These are phyloP conservation scores for Oxytorus armatus DNA, from an alignment of 2,888 invertebrate species.

Conservation along the genomic window DNA sequence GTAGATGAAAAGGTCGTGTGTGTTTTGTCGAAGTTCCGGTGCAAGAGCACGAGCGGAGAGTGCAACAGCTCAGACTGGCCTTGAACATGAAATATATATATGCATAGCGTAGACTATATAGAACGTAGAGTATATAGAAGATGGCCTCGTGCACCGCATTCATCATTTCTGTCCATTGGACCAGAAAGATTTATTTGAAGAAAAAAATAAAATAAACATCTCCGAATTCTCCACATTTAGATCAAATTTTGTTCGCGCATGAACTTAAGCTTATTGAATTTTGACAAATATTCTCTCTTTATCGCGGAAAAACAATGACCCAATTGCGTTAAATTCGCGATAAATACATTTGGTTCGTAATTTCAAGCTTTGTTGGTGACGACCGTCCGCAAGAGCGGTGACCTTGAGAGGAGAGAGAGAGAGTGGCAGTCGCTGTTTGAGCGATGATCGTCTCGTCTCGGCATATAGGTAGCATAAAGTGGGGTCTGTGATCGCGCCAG, in stretches of 20 bases:
- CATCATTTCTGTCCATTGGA: constrained; percentile 33
- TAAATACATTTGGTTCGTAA: background rate
- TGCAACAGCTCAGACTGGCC: constrained; percentile 57
- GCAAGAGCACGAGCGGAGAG: constrained; percentile 49
- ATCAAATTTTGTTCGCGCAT: background rate
- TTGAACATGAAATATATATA: constrained; percentile 39
- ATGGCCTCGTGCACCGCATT: constrained; percentile 57
- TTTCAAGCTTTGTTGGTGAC: constrained; percentile 7
- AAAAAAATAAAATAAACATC: background rate
- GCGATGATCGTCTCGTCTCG: constrained; percentile 33
- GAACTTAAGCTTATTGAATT: background rate
- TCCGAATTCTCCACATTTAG: background rate
- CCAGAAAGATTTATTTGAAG: background rate
- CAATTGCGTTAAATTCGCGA: background rate
- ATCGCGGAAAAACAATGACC: background rate
- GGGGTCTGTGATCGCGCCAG: constrained; percentile 52
- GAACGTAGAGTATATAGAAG: constrained; percentile 21
- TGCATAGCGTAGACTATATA: constrained; percentile 16
- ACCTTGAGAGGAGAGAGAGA: constrained; percentile 58
- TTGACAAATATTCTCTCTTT: too few species aligned
- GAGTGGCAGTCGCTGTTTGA: constrained; percentile 58
- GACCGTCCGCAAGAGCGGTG: background rate
- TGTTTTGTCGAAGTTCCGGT: constrained; percentile 54
- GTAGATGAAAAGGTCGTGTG: constrained; percentile 46
- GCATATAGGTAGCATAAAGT: constrained; percentile 24